Percentiles rank a stretch among this genome's conserved stretches.
Evolutionary conservation across 1,140 invertebrate genomes (phyloP).

Genomic region (Macrobrachium nipponense): DNA sequence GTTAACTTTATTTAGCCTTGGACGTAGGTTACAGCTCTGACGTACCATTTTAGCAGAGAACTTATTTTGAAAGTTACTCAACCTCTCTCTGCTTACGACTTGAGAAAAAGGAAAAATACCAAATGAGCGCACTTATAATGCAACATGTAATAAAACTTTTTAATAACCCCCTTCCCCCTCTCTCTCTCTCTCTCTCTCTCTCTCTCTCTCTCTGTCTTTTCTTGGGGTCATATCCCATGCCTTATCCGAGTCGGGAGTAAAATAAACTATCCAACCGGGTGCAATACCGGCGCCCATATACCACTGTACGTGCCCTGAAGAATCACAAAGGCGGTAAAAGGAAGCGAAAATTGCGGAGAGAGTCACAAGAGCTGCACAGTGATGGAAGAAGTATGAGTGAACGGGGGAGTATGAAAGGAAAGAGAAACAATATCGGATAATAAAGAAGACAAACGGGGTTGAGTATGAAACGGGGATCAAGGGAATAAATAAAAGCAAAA

Average conservation of each 20-base stretch:
- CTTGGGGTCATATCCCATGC: background rate
- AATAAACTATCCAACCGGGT: background rate
- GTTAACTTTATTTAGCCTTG: no score
- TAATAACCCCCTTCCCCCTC: background rate
- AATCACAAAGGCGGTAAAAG: background rate
- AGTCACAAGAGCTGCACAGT: background rate
- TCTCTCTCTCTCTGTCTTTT: background rate
- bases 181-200: background rate
- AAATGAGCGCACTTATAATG: no score
- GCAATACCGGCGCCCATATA: background rate
- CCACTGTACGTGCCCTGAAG: background rate
- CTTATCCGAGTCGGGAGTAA: background rate
- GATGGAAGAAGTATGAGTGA: constrained; percentile 4
- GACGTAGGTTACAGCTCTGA: no score
- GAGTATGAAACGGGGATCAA: background rate
- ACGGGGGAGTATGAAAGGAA: background rate
- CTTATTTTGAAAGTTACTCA: no score
- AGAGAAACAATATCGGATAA: background rate
- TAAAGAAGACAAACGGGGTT: background rate
- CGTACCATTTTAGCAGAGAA: no score
- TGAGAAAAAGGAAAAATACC: no score
- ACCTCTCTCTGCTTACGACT: no score
- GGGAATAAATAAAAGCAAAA: background rate
- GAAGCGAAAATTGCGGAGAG: no score
- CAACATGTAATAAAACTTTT: no score